Percentiles rank a stretch among this genome's conserved stretches.
Conservation (phyloP, 2,888 invertebrate species). For the Trachelus tabidus region DNA sequence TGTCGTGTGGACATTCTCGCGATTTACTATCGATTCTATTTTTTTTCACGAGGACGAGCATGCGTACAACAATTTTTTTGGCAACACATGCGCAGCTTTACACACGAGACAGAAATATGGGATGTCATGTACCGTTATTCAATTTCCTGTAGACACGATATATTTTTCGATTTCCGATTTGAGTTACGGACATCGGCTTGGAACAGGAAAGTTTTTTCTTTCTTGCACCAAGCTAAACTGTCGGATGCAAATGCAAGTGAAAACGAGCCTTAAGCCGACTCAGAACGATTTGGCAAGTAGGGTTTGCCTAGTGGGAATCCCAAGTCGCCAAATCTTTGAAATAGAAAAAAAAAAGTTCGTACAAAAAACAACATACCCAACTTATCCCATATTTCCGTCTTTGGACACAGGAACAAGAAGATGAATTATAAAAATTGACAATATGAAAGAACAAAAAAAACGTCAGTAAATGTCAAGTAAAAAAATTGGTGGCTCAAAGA, state of each 20-base stretch:
- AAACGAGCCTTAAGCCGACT: background rate
- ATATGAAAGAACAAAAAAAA: background rate
- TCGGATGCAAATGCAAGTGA: background rate
- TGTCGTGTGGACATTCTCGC: background rate
- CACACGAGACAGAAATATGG: background rate
- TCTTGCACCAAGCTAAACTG: background rate
- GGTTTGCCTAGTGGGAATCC: background rate
- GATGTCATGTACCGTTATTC: background rate
- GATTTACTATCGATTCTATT: background rate
- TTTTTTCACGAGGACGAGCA: background rate
- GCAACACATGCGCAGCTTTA: background rate
- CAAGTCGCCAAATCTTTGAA: background rate
- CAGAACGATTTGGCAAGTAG: background rate
- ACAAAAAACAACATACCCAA: background rate
- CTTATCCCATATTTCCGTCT: constrained; percentile 13
- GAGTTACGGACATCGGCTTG: background rate
- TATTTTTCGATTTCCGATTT: background rate
- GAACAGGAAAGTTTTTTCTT: background rate
- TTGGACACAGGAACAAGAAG: constrained; percentile 23
- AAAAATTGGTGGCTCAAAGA: constrained; percentile 15
- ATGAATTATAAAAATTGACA: constrained; percentile 5
- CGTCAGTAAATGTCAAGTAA: constrained; percentile 1
- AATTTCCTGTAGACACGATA: background rate
- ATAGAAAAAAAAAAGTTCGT: background rate
- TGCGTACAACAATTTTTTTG: background rate